These are phyloP conservation scores for Lasaia peninsularis DNA, from an alignment of 1,140 invertebrate genomes.

Conservation along the genomic window DNA sequence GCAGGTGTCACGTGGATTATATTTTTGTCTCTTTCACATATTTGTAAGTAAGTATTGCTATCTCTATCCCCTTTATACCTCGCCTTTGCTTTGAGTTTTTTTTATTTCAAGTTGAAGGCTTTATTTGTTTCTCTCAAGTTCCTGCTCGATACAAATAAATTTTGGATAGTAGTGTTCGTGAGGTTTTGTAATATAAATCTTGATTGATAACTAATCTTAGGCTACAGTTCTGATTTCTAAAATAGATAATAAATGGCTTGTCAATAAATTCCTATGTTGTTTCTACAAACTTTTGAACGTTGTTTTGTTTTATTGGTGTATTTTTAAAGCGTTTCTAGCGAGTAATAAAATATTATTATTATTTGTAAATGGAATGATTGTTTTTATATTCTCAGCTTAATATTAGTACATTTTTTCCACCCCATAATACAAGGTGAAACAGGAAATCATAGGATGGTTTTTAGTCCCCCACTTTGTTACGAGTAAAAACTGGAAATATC, in stretches of 20 bases:
- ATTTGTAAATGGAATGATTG: no score
- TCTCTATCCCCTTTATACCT: slow-evolving; percentile 55
- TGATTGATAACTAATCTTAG: slow-evolving; percentile 6
- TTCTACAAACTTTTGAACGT: no score
- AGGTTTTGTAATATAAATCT: slow-evolving; percentile 19
- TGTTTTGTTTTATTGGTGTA: no score
- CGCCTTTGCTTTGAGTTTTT: slow-evolving; percentile 41
- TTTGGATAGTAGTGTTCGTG: slow-evolving; percentile 29
- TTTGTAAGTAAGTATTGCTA: slow-evolving; percentile 15
- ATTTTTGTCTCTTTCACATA: slow-evolving; percentile 35
- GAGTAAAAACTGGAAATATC: no score
- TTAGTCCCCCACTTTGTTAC: no score
- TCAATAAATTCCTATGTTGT: not conserved
- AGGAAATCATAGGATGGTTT: no score
- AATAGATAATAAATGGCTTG: not conserved
- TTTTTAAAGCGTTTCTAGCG: no score
- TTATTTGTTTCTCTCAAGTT: slow-evolving; percentile 64
- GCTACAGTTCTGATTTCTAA: slow-evolving; percentile 8
- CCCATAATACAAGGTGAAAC: no score
- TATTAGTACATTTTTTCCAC: no score
- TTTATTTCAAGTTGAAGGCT: slow-evolving; percentile 52
- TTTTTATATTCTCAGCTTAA: no score
- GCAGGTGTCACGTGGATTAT: slow-evolving; percentile 69
- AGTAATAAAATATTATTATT: no score
- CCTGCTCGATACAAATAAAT: slow-evolving; percentile 54